phyloP scores from a whole-genome alignment of 2,888 invertebrate species.

The Meteorus colon region DNA sequence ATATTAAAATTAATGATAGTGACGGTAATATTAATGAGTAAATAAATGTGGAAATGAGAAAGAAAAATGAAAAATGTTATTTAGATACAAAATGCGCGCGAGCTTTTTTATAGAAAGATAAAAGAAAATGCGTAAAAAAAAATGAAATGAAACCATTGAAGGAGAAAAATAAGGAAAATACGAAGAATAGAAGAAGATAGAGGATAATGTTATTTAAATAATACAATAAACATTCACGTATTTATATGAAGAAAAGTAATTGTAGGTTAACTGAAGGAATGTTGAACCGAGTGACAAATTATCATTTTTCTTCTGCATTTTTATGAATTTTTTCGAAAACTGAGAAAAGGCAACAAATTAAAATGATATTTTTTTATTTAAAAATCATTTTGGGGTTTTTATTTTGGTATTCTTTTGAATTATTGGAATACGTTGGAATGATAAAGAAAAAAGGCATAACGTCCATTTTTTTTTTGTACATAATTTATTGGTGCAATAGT shows the following conservation, averaged over 20 bases:
- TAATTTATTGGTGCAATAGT: constrained; percentile 70
- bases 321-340: too few species aligned
- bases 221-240: neutral
- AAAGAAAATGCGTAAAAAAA: neutral
- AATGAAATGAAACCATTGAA: too few species aligned
- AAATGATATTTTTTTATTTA: neutral
- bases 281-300: too few species aligned
- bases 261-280: too few species aligned
- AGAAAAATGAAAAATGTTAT: constrained; percentile 4
- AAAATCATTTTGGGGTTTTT: neutral
- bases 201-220: neutral
- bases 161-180: neutral
- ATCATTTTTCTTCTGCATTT: too few species aligned
- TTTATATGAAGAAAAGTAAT: neutral
- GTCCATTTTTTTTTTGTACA: constrained; percentile 61
- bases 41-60: neutral
- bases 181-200: neutral
- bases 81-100: constrained; percentile 37
- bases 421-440: constrained; percentile 47
- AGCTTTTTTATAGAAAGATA: constrained; percentile 58
- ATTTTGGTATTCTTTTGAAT: constrained; percentile 52
- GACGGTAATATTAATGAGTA: neutral
- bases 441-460: constrained; percentile 56
- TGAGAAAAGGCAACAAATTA: too few species aligned
- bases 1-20: constrained; percentile 4